Conservation (phyloP, 2,797 vertebrate species). For the Poeciliopsis infans region DNA sequence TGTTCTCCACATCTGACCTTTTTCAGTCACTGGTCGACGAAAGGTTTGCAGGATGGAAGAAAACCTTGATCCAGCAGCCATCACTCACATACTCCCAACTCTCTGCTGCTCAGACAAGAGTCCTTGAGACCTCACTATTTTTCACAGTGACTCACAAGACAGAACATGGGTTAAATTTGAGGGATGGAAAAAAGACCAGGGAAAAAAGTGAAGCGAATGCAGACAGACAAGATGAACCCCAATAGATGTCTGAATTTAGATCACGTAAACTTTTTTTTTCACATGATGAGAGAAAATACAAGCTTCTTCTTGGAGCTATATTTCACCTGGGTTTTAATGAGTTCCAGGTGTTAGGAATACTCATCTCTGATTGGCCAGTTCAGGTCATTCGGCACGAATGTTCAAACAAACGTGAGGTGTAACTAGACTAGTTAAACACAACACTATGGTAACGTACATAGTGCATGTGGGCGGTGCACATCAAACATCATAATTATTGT, state of each 20-base stretch:
- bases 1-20: neutral
- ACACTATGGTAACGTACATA: neutral
- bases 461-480: neutral
- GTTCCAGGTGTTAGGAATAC: neutral
- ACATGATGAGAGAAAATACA: neutral
- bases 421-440: neutral
- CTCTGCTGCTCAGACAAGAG: slow-evolving; percentile 26
- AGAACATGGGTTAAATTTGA: slow-evolving; percentile 28
- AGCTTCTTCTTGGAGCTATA: neutral
- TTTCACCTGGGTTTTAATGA: neutral
- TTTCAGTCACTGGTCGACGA: neutral
- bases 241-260: slow-evolving; percentile 45
- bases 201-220: slow-evolving; percentile 8
- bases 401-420: neutral
- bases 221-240: slow-evolving; percentile 6
- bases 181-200: neutral
- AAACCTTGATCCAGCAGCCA: neutral
- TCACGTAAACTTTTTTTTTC: slow-evolving; percentile 20
- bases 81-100: neutral
- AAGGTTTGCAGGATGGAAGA: neutral
- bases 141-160: slow-evolving; percentile 33
- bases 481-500: neutral
- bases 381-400: neutral
- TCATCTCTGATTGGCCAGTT: neutral
- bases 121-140: slow-evolving; percentile 21